Evolutionary conservation across 2,797 vertebrate species (phyloP).

Genomic region (Pipistrellus pygmaeus): DNA sequence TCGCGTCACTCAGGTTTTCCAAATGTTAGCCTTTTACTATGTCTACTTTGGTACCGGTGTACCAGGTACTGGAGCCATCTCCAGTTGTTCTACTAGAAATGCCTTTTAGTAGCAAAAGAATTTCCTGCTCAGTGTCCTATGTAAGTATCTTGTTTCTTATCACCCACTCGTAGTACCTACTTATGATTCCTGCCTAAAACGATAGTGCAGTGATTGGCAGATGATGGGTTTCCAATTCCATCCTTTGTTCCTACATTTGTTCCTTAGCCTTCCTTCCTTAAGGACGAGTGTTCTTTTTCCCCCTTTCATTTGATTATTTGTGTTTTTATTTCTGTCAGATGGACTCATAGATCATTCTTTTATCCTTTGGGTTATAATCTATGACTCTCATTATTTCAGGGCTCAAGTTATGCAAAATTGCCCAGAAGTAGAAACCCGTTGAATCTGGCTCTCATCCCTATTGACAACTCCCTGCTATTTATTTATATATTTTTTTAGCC

Average conservation of each 20-base stretch:
- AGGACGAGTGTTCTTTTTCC: neutral
- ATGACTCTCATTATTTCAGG: neutral
- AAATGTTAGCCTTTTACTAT: neutral
- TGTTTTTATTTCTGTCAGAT: neutral
- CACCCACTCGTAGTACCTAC: neutral
- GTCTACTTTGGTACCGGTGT: neutral
- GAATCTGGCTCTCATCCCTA: neutral
- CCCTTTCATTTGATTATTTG: neutral
- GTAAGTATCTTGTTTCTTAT: neutral
- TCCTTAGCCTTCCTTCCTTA: neutral
- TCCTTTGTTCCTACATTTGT: neutral
- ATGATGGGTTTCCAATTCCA: neutral
- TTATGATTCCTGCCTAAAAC: neutral
- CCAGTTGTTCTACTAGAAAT: neutral
- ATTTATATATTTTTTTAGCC: neutral
- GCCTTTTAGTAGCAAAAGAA: neutral
- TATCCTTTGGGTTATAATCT: neutral
- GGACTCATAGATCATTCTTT: slow-evolving; percentile 34
- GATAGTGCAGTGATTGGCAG: neutral
- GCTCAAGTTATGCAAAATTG: neutral
- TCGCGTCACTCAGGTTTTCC: neutral
- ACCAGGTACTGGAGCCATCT: neutral
- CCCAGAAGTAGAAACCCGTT: neutral
- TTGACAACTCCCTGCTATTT: neutral
- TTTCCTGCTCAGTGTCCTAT: neutral